These are phyloP conservation scores for Prenolepis imparis DNA, from an alignment of 2,888 invertebrate genomes.

Conservation along the genomic window DNA sequence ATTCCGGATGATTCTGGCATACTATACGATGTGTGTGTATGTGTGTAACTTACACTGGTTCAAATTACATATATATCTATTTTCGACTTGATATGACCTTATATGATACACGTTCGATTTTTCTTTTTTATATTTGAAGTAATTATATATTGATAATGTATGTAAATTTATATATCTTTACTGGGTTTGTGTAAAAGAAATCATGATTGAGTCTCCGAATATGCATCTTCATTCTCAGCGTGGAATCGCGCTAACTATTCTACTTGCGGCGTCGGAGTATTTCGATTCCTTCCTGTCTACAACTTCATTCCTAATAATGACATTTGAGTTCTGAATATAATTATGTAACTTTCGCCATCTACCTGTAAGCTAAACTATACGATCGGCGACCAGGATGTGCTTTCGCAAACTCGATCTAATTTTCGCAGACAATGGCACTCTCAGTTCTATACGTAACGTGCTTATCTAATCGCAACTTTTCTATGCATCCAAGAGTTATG, in stretches of 20 bases:
- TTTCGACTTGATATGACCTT: not conserved
- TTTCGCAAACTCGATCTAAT: slow-evolving; percentile 40
- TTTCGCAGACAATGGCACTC: slow-evolving; percentile 29
- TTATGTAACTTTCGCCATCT: slow-evolving; percentile 44
- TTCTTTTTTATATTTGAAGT: not conserved
- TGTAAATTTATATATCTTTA: not conserved
- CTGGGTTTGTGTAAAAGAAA: not conserved
- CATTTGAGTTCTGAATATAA: slow-evolving; percentile 53
- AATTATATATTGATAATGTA: not conserved
- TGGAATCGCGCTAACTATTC: slow-evolving; percentile 10
- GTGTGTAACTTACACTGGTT: not conserved
- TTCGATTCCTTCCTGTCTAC: slow-evolving; percentile 28
- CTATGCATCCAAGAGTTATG: slow-evolving; percentile 22
- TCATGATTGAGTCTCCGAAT: not conserved
- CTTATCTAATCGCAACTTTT: slow-evolving; percentile 44
- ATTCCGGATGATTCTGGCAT: slow-evolving; percentile 4
- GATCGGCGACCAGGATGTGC: slow-evolving; percentile 30
- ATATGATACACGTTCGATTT: not conserved
- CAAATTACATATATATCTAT: not conserved
- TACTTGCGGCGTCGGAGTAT: slow-evolving; percentile 37
- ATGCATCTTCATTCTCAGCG: not conserved
- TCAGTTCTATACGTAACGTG: not conserved
- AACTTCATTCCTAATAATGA: slow-evolving; percentile 51
- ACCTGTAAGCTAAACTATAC: not conserved
- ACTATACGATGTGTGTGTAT: not conserved